Evolutionary conservation across 2,113 vertebrate species (phyloP).

Genomic region (Sander lucioperca): DNA sequence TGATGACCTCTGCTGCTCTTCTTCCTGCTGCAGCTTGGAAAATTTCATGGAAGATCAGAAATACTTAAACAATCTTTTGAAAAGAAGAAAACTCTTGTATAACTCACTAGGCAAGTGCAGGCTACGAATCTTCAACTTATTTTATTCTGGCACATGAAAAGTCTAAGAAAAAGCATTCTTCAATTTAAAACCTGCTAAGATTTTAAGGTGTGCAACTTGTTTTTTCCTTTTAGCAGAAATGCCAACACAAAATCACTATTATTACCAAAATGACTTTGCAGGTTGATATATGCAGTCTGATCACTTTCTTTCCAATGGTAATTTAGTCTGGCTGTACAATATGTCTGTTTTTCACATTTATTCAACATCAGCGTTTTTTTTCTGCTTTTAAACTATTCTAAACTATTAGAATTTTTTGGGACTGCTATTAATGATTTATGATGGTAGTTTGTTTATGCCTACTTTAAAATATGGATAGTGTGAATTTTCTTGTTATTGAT

Average conservation of each 20-base stretch:
- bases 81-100: slow-evolving; percentile 6
- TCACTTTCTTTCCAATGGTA: not conserved
- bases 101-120: slow-evolving; percentile 12
- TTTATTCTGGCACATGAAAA: slow-evolving; percentile 17
- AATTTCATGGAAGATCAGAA: slow-evolving; percentile 36
- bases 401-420: slow-evolving; percentile 23
- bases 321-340: not conserved
- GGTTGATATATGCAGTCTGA: slow-evolving; percentile 5
- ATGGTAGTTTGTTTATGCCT: not conserved
- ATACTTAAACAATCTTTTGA: slow-evolving; percentile 1
- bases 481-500: not conserved
- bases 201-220: not conserved
- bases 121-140: not conserved
- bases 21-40: not conserved
- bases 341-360: not conserved
- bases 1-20: slow-evolving; percentile 34
- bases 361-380: slow-evolving; percentile 3
- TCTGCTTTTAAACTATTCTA: not conserved
- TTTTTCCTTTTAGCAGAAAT: not conserved
- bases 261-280: not conserved
- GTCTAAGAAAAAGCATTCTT: slow-evolving; percentile 3
- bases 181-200: slow-evolving; percentile 2
- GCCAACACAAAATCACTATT: not conserved
- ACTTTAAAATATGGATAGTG: not conserved
- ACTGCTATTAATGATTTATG: slow-evolving; percentile 33